Conservation (phyloP, 2,797 vertebrate species). For the Pipistrellus nathusii region DNA sequence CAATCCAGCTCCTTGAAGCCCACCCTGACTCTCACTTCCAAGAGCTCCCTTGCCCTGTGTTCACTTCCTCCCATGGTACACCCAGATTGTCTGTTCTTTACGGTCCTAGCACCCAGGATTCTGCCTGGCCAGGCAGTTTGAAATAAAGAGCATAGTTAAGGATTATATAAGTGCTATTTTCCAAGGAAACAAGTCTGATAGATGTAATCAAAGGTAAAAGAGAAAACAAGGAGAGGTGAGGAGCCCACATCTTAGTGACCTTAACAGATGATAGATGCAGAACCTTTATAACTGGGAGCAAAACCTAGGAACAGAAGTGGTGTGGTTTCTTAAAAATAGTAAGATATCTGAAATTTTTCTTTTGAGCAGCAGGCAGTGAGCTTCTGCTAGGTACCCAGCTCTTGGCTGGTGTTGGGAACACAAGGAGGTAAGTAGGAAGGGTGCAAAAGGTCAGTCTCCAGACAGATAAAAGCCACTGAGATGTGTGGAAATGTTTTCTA, state of each 20-base stretch:
- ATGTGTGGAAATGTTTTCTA: not conserved
- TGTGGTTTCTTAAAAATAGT: slow-evolving; percentile 36
- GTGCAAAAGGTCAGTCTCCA: not conserved
- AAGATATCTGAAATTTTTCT: not conserved
- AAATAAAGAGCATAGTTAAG: slow-evolving; percentile 12
- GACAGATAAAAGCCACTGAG: not conserved
- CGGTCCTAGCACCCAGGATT: not conserved
- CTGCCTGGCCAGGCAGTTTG: not conserved
- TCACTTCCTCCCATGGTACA: not conserved
- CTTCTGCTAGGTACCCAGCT: not conserved
- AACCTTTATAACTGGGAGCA: not conserved
- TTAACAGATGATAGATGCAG: not conserved
- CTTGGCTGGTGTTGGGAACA: not conserved
- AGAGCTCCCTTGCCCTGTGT: not conserved
- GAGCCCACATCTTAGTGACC: not conserved
- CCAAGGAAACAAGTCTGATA: slow-evolving; percentile 30
- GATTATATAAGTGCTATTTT: slow-evolving; percentile 38
- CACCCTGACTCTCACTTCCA: not conserved
- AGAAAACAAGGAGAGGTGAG: not conserved
- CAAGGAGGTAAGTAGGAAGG: not conserved
- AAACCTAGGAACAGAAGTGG: not conserved
- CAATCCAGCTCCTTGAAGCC: not conserved
- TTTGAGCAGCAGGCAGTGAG: not conserved
- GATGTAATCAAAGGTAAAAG: not conserved
- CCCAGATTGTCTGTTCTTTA: not conserved